These are phyloP conservation scores for Micromesistius poutassou DNA, from an alignment of 2,797 vertebrate genomes.

Conservation along the genomic window DNA sequence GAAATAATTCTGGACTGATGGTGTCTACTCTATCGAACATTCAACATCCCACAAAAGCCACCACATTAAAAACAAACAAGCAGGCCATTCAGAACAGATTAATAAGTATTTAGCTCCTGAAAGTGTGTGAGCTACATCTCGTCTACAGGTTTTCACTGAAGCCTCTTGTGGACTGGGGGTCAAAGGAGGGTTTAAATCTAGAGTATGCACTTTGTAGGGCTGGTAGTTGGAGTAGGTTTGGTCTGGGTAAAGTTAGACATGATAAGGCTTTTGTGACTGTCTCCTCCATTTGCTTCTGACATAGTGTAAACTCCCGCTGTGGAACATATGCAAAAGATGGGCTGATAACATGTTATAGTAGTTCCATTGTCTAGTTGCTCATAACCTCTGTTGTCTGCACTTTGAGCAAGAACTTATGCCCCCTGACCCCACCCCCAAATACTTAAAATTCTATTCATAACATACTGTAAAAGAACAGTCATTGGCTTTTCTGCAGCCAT, in stretches of 20 bases:
- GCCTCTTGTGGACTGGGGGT: not conserved
- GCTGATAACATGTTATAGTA: not conserved
- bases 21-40: not conserved
- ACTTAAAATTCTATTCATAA: not conserved
- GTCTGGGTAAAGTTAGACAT: not conserved
- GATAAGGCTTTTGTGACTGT: not conserved
- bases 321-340: not conserved
- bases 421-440: not conserved
- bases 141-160: not conserved
- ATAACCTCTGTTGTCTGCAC: not conserved
- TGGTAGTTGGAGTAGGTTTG: not conserved
- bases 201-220: not conserved
- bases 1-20: not conserved
- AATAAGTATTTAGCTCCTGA: not conserved
- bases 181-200: not conserved
- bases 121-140: not conserved
- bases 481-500: slow-evolving; percentile 8
- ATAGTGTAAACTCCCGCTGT: not conserved
- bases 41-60: not conserved
- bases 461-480: not conserved
- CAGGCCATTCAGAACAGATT: not conserved
- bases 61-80: not conserved
- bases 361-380: slow-evolving; percentile 3
- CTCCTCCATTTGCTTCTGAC: not conserved
- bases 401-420: not conserved